A percentile compares a stretch with the other conserved stretches of the same genome.
These are phyloP conservation scores for Clupea harengus DNA, from an alignment of 2,113 vertebrate species.

Conservation along the genomic window DNA sequence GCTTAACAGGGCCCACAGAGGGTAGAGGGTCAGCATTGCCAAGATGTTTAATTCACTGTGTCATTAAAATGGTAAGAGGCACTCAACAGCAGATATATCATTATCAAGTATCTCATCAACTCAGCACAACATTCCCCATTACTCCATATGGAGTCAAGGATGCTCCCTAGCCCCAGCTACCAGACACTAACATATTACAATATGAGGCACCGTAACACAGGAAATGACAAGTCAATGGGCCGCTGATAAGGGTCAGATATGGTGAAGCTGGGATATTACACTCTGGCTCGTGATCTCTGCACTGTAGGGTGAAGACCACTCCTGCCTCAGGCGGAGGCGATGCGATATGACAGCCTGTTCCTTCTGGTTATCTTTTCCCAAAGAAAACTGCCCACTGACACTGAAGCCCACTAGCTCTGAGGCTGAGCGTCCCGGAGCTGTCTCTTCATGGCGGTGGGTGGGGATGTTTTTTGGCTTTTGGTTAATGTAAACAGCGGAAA, in stretches of 20 bases:
- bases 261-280: neutral
- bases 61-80: constrained; percentile 19
- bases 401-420: neutral
- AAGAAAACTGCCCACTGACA: neutral
- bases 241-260: neutral
- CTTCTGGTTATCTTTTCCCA: neutral
- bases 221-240: neutral
- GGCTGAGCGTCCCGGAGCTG: neutral
- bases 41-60: neutral
- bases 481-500: neutral
- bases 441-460: neutral
- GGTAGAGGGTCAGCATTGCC: neutral
- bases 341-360: neutral
- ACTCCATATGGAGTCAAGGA: constrained; percentile 32
- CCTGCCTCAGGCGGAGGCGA: neutral
- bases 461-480: neutral
- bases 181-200: neutral
- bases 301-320: neutral
- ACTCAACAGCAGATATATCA: constrained; percentile 11
- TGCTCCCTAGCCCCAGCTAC: constrained; percentile 27
- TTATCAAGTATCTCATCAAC: constrained; percentile 10
- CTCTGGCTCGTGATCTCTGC: neutral
- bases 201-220: neutral
- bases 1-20: neutral
- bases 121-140: constrained; percentile 52